phyloP scores from a whole-genome alignment of 2,888 invertebrate genomes.

The Phyllotreta cruciferae region DNA sequence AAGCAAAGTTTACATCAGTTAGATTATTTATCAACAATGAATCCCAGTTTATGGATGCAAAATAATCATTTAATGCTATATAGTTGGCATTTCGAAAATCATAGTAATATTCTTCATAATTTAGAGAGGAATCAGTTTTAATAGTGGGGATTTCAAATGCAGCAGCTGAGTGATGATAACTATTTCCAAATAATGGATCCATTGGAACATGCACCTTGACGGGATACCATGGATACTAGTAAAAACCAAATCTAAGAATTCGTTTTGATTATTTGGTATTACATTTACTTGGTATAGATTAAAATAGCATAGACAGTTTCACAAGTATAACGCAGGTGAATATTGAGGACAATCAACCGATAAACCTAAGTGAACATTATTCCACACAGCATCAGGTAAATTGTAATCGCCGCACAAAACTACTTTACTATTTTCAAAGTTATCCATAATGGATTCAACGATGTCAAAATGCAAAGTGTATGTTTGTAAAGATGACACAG shows the following conservation, averaged over 20 bases:
- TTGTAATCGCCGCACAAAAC: not conserved
- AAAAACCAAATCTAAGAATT: not conserved
- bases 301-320: not conserved
- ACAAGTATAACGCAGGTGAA: too few species aligned
- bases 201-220: not conserved
- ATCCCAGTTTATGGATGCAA: slow-evolving; percentile 3
- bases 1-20: not conserved
- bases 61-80: slow-evolving; percentile 9
- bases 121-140: slow-evolving; percentile 1
- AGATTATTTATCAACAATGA: not conserved
- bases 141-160: not conserved
- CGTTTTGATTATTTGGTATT: not conserved
- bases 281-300: not conserved
- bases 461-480: not conserved
- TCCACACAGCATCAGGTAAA: slow-evolving; percentile 2
- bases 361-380: not conserved
- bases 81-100: slow-evolving; percentile 7
- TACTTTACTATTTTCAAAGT: not conserved
- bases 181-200: not conserved
- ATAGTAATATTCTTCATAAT: slow-evolving; percentile 7
- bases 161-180: slow-evolving; percentile 3
- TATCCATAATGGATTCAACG: not conserved
- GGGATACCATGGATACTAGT: not conserved
- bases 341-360: too few species aligned
- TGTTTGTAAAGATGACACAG: not conserved